Percentiles rank a stretch among this genome's conserved stretches.
Conservation (phyloP, 2,113 vertebrate species). For the Myotis davidii region DNA sequence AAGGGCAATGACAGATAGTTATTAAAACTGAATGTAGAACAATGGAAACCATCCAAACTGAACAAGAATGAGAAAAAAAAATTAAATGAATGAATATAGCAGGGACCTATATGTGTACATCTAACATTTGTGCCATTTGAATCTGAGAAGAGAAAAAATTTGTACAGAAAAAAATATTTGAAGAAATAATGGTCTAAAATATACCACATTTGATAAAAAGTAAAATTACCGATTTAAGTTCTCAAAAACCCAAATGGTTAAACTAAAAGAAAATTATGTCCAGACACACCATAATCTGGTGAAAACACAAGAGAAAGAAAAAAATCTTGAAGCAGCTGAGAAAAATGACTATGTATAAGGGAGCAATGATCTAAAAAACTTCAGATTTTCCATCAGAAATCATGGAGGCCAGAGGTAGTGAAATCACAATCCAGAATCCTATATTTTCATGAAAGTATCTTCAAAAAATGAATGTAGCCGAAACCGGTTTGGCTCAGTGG, state of each 20-base stretch:
- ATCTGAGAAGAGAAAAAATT: background rate
- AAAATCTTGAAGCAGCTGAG: background rate
- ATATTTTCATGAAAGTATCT: background rate
- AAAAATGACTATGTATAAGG: background rate
- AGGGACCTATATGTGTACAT: background rate
- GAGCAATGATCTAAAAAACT: background rate
- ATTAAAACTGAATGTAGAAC: background rate
- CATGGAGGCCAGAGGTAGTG: background rate
- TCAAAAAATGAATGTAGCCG: background rate
- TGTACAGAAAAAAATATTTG: background rate
- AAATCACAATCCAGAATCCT: background rate
- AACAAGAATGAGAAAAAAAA: conserved; percentile 9
- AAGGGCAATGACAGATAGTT: background rate
- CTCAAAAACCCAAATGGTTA: background rate
- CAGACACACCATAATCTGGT: background rate
- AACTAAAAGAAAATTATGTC: background rate
- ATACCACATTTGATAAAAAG: background rate
- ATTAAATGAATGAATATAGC: background rate
- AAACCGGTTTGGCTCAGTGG: too few relatives aligned
- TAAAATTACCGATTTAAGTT: background rate
- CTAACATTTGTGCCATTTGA: background rate
- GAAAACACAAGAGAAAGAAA: background rate
- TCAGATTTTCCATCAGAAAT: background rate
- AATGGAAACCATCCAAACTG: background rate
- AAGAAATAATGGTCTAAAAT: background rate